Evolutionary conservation across 2,113 vertebrate genomes (phyloP).

Genomic region (Labeo rohita): DNA sequence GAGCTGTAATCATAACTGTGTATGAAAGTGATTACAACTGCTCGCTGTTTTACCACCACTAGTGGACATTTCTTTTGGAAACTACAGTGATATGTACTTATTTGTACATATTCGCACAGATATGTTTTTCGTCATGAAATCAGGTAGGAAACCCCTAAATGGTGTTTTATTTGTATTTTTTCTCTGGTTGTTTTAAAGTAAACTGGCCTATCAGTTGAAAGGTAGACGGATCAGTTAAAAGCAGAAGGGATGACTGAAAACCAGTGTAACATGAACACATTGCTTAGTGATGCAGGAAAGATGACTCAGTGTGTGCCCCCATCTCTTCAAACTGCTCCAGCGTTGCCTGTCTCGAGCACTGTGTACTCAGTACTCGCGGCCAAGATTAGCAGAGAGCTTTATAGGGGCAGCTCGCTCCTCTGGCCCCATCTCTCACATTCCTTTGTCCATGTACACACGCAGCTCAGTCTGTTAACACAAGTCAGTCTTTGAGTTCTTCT

Average conservation of each 20-base stretch:
- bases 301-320: background rate
- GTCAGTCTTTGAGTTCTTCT: background rate
- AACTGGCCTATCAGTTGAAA: background rate
- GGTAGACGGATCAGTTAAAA: background rate
- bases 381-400: conserved; percentile 69
- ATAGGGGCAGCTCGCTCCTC: conserved; percentile 63
- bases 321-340: conserved; percentile 11
- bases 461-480: background rate
- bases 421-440: conserved; percentile 66
- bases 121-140: too few species aligned
- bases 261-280: conserved; percentile 41
- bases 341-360: conserved; percentile 18
- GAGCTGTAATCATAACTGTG: too few species aligned
- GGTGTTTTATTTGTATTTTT: too few species aligned
- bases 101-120: too few species aligned
- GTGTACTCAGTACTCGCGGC: conserved; percentile 52
- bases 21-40: too few species aligned
- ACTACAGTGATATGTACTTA: too few species aligned
- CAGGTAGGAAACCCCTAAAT: too few species aligned
- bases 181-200: background rate
- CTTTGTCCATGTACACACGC: conserved; percentile 61
- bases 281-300: conserved; percentile 50
- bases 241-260: conserved; percentile 26
- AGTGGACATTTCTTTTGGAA: too few species aligned
- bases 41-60: too few species aligned